Percentiles rank a stretch among this genome's conserved stretches.
phyloP scores from a whole-genome alignment of 1,140 invertebrate species.

The Drosophila kurseongensis region DNA sequence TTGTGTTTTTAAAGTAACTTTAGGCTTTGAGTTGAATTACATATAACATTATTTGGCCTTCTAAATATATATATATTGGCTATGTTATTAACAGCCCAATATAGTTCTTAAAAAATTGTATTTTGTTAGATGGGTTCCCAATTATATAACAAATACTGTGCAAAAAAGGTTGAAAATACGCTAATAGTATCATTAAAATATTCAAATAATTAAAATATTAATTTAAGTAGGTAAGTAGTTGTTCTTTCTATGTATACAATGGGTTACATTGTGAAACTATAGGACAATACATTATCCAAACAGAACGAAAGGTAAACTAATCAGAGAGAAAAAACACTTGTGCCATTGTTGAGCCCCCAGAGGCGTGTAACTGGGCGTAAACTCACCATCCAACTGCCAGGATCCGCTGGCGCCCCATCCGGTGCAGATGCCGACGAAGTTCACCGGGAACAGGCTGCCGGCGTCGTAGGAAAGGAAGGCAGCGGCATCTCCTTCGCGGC shows the following conservation, averaged over 20 bases:
- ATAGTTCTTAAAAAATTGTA: too few relatives aligned
- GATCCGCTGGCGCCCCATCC: conserved; percentile 93
- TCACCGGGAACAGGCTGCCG: conserved; percentile 88
- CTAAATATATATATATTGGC: too few relatives aligned
- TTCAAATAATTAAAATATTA: background rate
- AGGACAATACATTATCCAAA: background rate
- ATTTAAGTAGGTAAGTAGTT: background rate
- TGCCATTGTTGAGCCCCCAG: background rate
- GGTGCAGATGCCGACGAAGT: conserved; percentile 92
- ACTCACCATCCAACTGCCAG: conserved; percentile 92
- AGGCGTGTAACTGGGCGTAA: background rate
- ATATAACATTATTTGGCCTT: too few relatives aligned
- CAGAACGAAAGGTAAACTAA: conserved; percentile 7
- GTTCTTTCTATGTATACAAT: background rate
- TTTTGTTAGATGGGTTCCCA: too few relatives aligned
- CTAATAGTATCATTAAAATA: background rate
- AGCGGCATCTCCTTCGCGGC: conserved; percentile 86
- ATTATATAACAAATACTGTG: too few relatives aligned
- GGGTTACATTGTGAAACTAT: background rate
- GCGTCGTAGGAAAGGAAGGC: conserved; percentile 90
- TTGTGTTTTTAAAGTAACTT: too few relatives aligned
- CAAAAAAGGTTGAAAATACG: too few relatives aligned
- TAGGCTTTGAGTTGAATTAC: too few relatives aligned
- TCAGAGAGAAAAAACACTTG: conserved; percentile 4
- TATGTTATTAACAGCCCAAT: too few relatives aligned